A percentile compares a stretch with the other conserved stretches of the same genome.
Evolutionary conservation across 2,797 vertebrate genomes (phyloP).

Genomic region (Psittacula echo): DNA sequence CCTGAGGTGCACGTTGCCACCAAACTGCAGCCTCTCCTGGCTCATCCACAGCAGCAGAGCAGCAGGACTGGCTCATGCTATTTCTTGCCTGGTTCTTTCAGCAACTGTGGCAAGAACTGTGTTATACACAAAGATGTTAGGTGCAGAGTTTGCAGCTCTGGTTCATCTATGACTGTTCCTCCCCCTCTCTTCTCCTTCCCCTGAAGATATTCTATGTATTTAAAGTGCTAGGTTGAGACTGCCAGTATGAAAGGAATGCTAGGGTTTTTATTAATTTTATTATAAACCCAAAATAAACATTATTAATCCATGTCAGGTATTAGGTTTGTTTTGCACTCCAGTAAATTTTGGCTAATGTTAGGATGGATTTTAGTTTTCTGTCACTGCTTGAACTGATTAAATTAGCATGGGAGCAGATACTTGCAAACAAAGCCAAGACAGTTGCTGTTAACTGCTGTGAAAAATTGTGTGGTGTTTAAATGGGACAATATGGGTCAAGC

Average conservation of each 20-base stretch:
- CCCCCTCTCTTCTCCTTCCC: neutral
- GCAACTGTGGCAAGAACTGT: neutral
- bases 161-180: neutral
- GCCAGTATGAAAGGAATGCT: slow-evolving; percentile 16
- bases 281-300: neutral
- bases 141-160: neutral
- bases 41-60: neutral
- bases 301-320: neutral
- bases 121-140: neutral
- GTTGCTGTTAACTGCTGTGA: slow-evolving; percentile 43
- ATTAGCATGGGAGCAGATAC: neutral
- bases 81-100: neutral
- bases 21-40: neutral
- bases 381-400: slow-evolving; percentile 38
- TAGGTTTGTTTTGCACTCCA: slow-evolving; percentile 43
- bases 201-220: neutral
- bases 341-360: slow-evolving; percentile 47
- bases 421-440: neutral
- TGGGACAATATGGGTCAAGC: slow-evolving; percentile 13
- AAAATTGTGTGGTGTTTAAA: slow-evolving; percentile 14
- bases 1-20: neutral
- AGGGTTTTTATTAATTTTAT: neutral
- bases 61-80: accelerated
- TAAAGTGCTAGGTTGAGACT: neutral
- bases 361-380: slow-evolving; percentile 56